Percentiles rank a stretch among this genome's conserved stretches.
Evolutionary conservation across 64 coral and sea anemone species (phyloP).

Genomic region (Dendronephthya gigantea): DNA sequence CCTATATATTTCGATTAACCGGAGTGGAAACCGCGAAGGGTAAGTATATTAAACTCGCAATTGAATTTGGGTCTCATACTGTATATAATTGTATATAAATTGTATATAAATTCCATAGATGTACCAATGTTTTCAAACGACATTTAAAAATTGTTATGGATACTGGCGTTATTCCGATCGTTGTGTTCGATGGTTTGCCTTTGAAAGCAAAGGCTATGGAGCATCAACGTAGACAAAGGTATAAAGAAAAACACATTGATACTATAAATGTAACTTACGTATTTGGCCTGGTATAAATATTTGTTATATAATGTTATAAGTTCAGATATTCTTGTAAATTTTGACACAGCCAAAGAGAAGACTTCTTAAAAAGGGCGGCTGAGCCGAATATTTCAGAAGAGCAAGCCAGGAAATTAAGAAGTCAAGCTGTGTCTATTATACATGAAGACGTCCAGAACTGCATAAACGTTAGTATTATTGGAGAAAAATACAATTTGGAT

Average conservation of each 20-base stretch:
- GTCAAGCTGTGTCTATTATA: not conserved
- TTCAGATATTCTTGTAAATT: not conserved
- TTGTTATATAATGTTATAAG: too few species aligned
- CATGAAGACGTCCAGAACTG: not conserved
- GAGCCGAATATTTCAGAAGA: not conserved
- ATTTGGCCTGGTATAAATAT: too few species aligned
- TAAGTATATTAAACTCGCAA: not conserved
- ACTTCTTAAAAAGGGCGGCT: not conserved
- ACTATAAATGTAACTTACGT: not conserved
- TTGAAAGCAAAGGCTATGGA: conserved; percentile 29
- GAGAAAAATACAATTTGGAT: not conserved
- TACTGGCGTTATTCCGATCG: conserved; percentile 13
- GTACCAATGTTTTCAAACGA: not conserved
- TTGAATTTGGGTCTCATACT: not conserved
- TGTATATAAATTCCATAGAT: not conserved
- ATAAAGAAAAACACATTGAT: not conserved
- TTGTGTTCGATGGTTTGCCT: conserved; percentile 40
- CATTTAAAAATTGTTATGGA: not conserved
- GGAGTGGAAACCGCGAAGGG: not conserved
- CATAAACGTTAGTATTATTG: not conserved
- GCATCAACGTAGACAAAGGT: conserved; percentile 24
- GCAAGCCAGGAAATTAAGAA: not conserved
- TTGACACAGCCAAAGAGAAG: not conserved
- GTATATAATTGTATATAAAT: not conserved
- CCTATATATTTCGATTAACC: not conserved